Evolutionary conservation across 2,797 vertebrate species (phyloP).

Genomic region (Sphenodon punctatus): DNA sequence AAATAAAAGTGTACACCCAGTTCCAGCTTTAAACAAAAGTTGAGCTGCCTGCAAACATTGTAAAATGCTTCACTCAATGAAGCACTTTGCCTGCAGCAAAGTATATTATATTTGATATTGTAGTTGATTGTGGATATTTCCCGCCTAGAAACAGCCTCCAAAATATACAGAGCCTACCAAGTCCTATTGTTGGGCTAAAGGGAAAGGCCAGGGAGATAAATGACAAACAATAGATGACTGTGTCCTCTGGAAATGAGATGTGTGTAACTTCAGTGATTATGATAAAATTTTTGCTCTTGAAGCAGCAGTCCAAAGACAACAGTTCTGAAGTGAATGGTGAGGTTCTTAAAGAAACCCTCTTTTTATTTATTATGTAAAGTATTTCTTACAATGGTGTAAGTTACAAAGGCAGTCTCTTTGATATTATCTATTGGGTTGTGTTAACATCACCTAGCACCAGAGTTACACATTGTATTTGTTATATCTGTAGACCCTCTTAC

Average conservation of each 20-base stretch:
- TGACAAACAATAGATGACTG: not conserved
- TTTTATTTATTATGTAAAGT: not conserved
- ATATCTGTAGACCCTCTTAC: not conserved
- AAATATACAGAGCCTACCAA: not conserved
- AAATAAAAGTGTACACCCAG: not conserved
- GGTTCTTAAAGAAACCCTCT: not conserved
- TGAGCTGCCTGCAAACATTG: not conserved
- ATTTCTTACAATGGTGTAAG: fast-evolving
- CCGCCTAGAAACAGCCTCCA: not conserved
- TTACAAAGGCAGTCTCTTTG: not conserved
- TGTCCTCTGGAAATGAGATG: not conserved
- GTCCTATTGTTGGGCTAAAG: not conserved
- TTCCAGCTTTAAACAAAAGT: not conserved
- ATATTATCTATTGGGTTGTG: fast-evolving
- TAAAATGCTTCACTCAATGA: not conserved
- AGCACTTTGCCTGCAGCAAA: not conserved
- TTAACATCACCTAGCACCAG: fast-evolving
- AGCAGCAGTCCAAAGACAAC: not conserved
- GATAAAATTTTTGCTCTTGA: not conserved
- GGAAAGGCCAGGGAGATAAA: not conserved
- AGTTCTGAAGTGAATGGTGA: not conserved
- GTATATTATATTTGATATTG: too few species aligned
- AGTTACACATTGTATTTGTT: too few species aligned
- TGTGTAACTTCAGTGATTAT: not conserved
- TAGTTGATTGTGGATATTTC: not conserved